Conservation (phyloP, 1,140 invertebrate species). For the Palaemon carinicauda region DNA sequence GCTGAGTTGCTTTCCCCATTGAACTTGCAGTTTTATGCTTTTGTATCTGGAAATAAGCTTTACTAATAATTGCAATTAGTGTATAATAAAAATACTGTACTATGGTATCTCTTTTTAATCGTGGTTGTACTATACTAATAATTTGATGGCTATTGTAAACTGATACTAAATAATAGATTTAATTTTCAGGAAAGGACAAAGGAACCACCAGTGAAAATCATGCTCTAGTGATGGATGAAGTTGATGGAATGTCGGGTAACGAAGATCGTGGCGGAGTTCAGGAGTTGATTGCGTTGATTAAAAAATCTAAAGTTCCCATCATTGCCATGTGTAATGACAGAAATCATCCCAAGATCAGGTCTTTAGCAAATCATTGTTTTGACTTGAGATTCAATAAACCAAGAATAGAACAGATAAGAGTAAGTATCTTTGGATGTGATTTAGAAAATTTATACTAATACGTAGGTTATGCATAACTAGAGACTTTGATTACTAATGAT, state of each 20-base stretch:
- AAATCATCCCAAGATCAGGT: conserved; percentile 91
- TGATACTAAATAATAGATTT: no score
- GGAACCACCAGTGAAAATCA: neutral
- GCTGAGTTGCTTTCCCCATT: no score
- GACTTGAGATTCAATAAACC: conserved; percentile 84
- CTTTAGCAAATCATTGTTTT: conserved; percentile 92
- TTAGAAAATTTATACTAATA: neutral
- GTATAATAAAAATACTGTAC: no score
- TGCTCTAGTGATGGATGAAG: conserved; percentile 96
- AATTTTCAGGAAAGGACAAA: neutral
- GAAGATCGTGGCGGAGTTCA: conserved; percentile 97
- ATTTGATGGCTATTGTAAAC: no score
- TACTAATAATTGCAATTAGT: no score
- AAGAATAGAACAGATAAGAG: conserved; percentile 88
- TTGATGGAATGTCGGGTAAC: conserved; percentile 99
- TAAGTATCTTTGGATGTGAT: conserved; percentile 63
- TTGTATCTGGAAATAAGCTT: no score
- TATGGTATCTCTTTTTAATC: no score
- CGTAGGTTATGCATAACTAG: no score
- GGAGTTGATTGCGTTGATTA: conserved; percentile 93
- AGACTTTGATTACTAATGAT: no score
- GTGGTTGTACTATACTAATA: no score
- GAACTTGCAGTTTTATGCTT: no score
- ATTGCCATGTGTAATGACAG: conserved; percentile 99
- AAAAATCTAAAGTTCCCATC: conserved; percentile 88